These are phyloP conservation scores for Ahaetulla prasina DNA, from an alignment of 2,113 vertebrate genomes.

Conservation along the genomic window DNA sequence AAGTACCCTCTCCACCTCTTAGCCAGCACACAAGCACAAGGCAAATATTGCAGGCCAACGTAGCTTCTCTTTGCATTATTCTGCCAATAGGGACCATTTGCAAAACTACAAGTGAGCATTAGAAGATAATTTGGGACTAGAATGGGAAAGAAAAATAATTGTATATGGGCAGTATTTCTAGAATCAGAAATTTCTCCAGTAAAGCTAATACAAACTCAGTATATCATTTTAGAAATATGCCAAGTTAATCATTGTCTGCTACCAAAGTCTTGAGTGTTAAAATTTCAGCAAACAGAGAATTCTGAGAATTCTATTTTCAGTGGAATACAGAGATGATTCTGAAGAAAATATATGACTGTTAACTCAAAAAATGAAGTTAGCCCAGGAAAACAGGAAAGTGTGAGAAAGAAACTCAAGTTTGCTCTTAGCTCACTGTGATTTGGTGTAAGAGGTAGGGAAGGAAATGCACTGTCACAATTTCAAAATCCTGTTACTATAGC, in stretches of 20 bases:
- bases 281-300: not conserved
- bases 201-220: not conserved
- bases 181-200: not conserved
- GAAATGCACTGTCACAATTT: not conserved
- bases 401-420: not conserved
- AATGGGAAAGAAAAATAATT: not conserved
- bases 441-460: not conserved
- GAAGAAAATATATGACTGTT: not conserved
- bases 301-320: not conserved
- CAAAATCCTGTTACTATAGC: not conserved
- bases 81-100: not conserved
- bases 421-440: not conserved
- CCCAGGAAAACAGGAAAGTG: not conserved
- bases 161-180: rapidly evolving
- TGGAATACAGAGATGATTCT: not conserved
- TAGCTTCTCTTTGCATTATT: constrained; percentile 5
- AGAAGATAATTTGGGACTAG: not conserved
- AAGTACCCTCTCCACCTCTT: constrained; percentile 37
- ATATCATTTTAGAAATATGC: not conserved
- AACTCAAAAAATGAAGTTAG: not conserved
- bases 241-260: not conserved
- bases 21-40: constrained; percentile 35
- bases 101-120: constrained; percentile 1
- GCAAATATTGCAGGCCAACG: constrained; percentile 7
- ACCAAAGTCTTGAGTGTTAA: not conserved